Evolutionary conservation across 1,140 invertebrate genomes (phyloP).

Genomic region (Ptiloglossa arizonensis): DNA sequence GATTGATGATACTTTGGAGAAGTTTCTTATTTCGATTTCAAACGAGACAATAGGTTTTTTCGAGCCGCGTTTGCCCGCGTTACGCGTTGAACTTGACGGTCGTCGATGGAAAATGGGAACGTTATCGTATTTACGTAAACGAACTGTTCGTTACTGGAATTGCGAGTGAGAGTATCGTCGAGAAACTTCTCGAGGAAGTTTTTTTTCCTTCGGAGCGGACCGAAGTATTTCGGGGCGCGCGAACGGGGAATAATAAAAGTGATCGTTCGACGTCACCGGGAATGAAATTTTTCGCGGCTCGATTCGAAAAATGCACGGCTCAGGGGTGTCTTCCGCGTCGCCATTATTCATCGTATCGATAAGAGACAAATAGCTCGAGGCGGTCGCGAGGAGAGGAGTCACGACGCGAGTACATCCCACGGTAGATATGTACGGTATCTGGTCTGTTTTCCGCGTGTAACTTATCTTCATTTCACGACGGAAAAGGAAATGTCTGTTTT

Average conservation of each 20-base stretch:
- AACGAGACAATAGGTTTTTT: too few species aligned
- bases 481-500: conserved; percentile 70
- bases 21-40: too few species aligned
- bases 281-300: conserved; percentile 3
- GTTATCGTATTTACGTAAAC: neutral
- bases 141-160: conserved; percentile 15
- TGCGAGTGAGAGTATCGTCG: too few species aligned
- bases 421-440: conserved; percentile 39
- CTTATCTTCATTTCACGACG: conserved; percentile 68
- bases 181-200: too few species aligned
- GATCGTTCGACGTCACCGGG: neutral
- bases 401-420: conserved; percentile 36
- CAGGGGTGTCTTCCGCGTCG: neutral
- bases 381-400: neutral
- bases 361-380: conserved; percentile 21
- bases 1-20: too few species aligned
- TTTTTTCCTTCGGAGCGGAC: too few species aligned
- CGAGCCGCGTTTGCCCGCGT: too few species aligned
- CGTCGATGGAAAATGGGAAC: too few species aligned
- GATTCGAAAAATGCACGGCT: neutral
- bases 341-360: conserved; percentile 42
- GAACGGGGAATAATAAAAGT: neutral
- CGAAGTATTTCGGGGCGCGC: too few species aligned
- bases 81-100: too few species aligned
- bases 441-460: conserved; percentile 58